phyloP scores from a whole-genome alignment of 2,888 invertebrate genomes.

The Cecidostiba fungosa region DNA sequence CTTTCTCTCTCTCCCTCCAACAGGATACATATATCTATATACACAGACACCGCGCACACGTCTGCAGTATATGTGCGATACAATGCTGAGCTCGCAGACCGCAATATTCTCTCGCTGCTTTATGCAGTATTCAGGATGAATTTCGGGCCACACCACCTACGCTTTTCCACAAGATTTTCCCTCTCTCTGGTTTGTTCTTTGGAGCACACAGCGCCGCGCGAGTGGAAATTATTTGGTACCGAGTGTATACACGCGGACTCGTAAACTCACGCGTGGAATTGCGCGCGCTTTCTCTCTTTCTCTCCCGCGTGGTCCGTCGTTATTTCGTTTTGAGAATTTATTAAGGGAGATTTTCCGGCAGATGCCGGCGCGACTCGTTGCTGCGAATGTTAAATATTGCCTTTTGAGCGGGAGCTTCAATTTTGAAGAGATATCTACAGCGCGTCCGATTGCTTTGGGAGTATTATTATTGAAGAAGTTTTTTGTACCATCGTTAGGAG shows the following conservation, averaged over 20 bases:
- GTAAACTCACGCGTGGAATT: slow-evolving; percentile 50
- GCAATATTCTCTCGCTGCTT: slow-evolving; percentile 23
- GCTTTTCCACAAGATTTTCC: slow-evolving; percentile 58
- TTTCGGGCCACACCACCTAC: slow-evolving; percentile 49
- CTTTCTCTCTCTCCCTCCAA: neutral
- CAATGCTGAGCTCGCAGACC: neutral
- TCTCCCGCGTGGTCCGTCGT: slow-evolving; percentile 14
- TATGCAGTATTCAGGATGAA: slow-evolving; percentile 49
- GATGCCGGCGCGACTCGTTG: slow-evolving; percentile 6
- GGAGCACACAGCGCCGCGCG: neutral
- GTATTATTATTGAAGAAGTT: neutral
- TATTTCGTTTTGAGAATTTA: slow-evolving; percentile 56
- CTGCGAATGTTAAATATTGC: slow-evolving; percentile 36
- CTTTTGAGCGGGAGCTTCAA: neutral
- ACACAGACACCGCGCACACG: neutral
- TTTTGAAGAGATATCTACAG: neutral
- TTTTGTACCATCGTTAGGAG: too few species aligned
- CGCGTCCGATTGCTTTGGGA: neutral
- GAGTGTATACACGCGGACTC: slow-evolving; percentile 41
- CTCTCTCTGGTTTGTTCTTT: slow-evolving; percentile 28
- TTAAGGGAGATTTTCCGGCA: slow-evolving; percentile 33
- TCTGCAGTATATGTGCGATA: neutral
- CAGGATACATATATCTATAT: neutral
- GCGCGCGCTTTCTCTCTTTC: neutral
- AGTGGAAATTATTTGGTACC: slow-evolving; percentile 3